These are phyloP conservation scores for Micoletzkya japonica DNA, from an alignment of 2,888 invertebrate species.

Conservation along the genomic window DNA sequence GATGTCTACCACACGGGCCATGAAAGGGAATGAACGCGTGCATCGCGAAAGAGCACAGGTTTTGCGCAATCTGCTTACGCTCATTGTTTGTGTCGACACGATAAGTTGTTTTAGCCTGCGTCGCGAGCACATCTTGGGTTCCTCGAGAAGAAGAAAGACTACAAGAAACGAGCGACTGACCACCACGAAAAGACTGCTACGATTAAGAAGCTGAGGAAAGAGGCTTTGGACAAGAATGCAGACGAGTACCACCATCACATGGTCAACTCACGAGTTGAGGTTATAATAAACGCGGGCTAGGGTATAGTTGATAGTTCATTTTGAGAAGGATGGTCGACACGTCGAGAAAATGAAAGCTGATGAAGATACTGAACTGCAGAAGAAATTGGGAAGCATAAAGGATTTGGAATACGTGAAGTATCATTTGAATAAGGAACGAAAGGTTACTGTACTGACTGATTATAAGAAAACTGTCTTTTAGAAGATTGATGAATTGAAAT, in stretches of 20 bases:
- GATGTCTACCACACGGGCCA: conserved; percentile 49
- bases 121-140: conserved; percentile 48
- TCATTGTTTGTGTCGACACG: conserved; percentile 1
- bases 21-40: conserved; percentile 48
- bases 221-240: conserved; percentile 88
- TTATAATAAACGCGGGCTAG: conserved; percentile 35
- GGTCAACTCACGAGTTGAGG: conserved; percentile 80
- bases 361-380: conserved; percentile 76
- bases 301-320: not conserved
- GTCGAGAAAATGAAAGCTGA: conserved; percentile 41
- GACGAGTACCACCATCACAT: conserved; percentile 99
- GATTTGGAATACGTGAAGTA: conserved; percentile 86
- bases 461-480: conserved; percentile 25
- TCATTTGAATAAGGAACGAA: conserved; percentile 69
- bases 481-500: conserved; percentile 58
- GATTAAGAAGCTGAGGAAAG: conserved; percentile 79
- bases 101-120: conserved; percentile 39
- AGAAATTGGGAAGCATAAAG: conserved; percentile 84
- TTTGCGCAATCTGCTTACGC: too few species aligned
- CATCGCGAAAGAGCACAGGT: conserved; percentile 54
- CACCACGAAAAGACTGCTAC: conserved; percentile 73
- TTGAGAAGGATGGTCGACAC: conserved; percentile 38
- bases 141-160: conserved; percentile 64
- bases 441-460: conserved; percentile 38
- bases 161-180: conserved; percentile 59